Conservation (phyloP, 1,140 invertebrate species). For the Diplogasteroides magnus region DNA sequence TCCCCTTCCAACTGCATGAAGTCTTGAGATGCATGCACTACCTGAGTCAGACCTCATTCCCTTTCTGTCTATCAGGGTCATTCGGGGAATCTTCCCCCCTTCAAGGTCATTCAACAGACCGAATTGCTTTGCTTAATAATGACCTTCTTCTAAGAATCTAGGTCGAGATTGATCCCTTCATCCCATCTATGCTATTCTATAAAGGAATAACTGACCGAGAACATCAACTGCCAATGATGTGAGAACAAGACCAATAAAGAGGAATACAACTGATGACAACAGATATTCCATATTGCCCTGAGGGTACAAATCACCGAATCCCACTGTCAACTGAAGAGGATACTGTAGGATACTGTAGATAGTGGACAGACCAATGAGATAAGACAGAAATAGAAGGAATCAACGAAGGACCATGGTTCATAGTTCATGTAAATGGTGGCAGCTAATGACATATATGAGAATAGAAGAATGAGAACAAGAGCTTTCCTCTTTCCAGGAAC, state of each 20-base stretch:
- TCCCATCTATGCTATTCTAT: not conserved
- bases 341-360: no score
- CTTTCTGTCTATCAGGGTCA: no score
- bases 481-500: not conserved
- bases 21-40: conserved; percentile 9
- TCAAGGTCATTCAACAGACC: no score
- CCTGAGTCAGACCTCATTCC: not conserved
- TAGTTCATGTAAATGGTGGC: conserved; percentile 13
- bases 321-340: conserved; percentile 8
- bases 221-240: conserved; percentile 17
- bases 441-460: conserved; percentile 10
- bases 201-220: not conserved
- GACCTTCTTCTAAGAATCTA: no score
- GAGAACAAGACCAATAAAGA: conserved; percentile 17
- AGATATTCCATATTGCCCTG: conserved; percentile 5
- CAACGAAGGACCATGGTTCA: conserved; percentile 19
- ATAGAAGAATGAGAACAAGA: conserved; percentile 3
- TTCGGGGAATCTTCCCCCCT: no score
- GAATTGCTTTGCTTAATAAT: no score
- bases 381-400: conserved; percentile 22
- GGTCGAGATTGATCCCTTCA: not conserved
- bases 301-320: conserved; percentile 18
- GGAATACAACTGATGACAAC: conserved; percentile 7
- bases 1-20: conserved; percentile 15
- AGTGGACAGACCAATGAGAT: conserved; percentile 10